A percentile compares a stretch with the other conserved stretches of the same genome.
phyloP scores from a whole-genome alignment of 2,888 invertebrate genomes.

The Volucella zonaria region DNA sequence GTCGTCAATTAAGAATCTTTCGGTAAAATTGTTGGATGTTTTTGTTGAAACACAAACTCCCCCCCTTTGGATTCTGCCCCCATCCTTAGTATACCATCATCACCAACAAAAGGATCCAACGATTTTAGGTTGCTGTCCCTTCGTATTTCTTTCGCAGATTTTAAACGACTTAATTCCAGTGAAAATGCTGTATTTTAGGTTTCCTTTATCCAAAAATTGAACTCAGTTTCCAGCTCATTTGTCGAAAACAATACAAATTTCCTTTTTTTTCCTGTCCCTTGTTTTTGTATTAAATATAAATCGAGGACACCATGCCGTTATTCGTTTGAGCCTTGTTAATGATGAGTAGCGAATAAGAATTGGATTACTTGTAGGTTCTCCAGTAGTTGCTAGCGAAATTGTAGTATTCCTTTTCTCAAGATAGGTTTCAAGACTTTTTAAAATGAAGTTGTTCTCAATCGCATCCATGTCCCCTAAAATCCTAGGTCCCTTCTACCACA shows the following conservation, averaged over 20 bases:
- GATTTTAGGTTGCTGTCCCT: conserved; percentile 18
- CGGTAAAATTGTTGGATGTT: background rate
- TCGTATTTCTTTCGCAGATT: background rate
- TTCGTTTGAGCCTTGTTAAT: no score
- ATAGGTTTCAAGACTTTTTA: background rate
- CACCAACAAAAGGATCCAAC: conserved; percentile 23
- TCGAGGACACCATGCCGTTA: no score
- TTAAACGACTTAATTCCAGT: background rate
- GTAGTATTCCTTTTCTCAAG: no score
- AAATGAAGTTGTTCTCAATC: background rate
- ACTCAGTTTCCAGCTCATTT: conserved; percentile 7
- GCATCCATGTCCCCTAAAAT: background rate
- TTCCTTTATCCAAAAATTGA: background rate
- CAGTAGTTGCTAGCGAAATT: no score
- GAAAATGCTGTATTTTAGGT: conserved; percentile 13
- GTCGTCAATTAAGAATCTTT: no score
- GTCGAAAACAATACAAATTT: conserved; percentile 1
- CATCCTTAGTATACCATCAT: no score
- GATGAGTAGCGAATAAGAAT: no score
- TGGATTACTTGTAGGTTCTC: no score
- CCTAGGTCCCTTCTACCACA: background rate
- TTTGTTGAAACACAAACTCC: conserved; percentile 18
- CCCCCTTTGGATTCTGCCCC: no score
- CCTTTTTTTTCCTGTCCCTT: background rate
- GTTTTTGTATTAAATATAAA: background rate